These are phyloP conservation scores for Leuciscus idus DNA, from an alignment of 2,113 vertebrate genomes.

Conservation along the genomic window DNA sequence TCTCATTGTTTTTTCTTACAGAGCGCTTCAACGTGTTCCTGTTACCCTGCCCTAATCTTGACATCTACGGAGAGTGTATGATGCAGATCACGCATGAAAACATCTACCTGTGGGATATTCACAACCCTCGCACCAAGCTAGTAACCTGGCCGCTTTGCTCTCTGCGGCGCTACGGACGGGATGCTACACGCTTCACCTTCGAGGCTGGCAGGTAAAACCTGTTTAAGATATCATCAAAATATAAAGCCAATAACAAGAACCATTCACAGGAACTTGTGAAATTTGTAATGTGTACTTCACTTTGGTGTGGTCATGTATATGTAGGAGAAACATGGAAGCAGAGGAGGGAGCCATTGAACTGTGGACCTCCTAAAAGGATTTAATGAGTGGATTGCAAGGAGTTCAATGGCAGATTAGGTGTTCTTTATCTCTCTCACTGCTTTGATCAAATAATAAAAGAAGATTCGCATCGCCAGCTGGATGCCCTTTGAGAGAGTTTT, in stretches of 20 bases:
- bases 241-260: not conserved
- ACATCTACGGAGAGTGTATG: slow-evolving; percentile 94
- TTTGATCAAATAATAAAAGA: slow-evolving; percentile 64
- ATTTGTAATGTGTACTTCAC: not conserved
- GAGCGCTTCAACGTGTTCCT: slow-evolving; percentile 96
- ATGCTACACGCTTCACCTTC: slow-evolving; percentile 92
- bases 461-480: slow-evolving; percentile 58
- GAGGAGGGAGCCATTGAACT: slow-evolving; percentile 25
- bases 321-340: not conserved
- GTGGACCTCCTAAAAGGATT: slow-evolving; percentile 54
- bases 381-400: slow-evolving; percentile 66
- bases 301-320: not conserved
- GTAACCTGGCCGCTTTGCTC: slow-evolving; percentile 96
- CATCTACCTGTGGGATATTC: slow-evolving; percentile 97
- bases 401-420: slow-evolving; percentile 57
- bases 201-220: slow-evolving; percentile 86
- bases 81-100: slow-evolving; percentile 97
- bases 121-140: slow-evolving; percentile 91
- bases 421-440: slow-evolving; percentile 58
- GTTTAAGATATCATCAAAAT: slow-evolving; percentile 2
- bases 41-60: slow-evolving; percentile 90
- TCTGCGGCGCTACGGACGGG: slow-evolving; percentile 89
- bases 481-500: slow-evolving; percentile 28
- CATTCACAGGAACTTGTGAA: not conserved
- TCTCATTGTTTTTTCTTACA: slow-evolving; percentile 55